Percentiles rank a stretch among this genome's conserved stretches.
Evolutionary conservation across 2,888 invertebrate species (phyloP).

Genomic region (Phengaris alcon): DNA sequence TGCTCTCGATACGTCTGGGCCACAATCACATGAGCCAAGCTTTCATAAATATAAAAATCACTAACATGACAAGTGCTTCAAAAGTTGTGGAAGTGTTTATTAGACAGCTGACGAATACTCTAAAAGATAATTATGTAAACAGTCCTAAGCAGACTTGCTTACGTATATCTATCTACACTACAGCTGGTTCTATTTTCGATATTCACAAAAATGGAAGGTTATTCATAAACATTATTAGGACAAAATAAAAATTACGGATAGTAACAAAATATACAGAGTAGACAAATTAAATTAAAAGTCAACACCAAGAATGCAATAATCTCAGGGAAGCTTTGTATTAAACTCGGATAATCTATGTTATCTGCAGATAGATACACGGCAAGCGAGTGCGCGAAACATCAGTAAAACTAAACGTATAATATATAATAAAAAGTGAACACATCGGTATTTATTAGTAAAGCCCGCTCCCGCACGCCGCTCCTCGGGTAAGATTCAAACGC

Average conservation of each 20-base stretch:
- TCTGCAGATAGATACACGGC: conserved; percentile 36
- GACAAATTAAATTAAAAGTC: conserved; percentile 2
- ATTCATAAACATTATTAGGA: not conserved
- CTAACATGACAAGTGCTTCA: conserved; percentile 54
- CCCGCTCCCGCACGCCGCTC: conserved; percentile 40
- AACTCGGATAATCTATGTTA: not conserved
- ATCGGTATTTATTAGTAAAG: conserved; percentile 39
- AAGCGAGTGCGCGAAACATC: conserved; percentile 34
- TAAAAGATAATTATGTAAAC: conserved; percentile 32
- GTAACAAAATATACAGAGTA: not conserved
- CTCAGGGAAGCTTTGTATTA: not conserved
- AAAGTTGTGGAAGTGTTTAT: conserved; percentile 43
- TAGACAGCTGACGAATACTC: conserved; percentile 34
- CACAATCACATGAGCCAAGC: conserved; percentile 55
- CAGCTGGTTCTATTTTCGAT: conserved; percentile 30
- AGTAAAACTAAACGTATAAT: conserved; percentile 29
- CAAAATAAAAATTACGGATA: not conserved
- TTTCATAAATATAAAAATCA: conserved; percentile 40
- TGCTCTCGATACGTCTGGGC: conserved; percentile 36
- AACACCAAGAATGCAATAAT: conserved; percentile 21
- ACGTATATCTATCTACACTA: conserved; percentile 36
- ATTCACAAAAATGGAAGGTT: not conserved
- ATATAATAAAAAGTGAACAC: conserved; percentile 27
- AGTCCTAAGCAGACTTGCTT: conserved; percentile 32
- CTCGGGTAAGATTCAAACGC: conserved; percentile 39